Evolutionary conservation across 2,797 vertebrate genomes (phyloP).

Genomic region (Chloroceryle inda): DNA sequence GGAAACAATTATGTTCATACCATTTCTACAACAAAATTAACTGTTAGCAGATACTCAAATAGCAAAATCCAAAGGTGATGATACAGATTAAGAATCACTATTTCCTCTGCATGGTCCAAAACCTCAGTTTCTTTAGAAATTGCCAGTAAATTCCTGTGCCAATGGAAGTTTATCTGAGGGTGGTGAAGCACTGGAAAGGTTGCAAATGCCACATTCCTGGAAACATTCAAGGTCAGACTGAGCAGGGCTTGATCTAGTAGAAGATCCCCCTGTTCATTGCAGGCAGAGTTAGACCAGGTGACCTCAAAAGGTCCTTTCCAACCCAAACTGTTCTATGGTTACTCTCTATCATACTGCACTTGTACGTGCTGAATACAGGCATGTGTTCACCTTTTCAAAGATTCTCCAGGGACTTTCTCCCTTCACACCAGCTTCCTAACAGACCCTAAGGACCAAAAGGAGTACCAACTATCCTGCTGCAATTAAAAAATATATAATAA

Average conservation of each 20-base stretch:
- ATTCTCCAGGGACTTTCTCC: not conserved
- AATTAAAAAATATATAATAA: not conserved
- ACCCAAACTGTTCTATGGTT: not conserved
- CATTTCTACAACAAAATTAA: not conserved
- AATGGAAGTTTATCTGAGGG: not conserved
- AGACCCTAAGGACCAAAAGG: not conserved
- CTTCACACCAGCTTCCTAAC: not conserved
- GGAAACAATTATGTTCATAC: fast-evolving
- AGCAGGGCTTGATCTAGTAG: not conserved
- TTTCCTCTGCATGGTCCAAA: not conserved
- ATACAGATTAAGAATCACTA: not conserved
- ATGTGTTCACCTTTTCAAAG: not conserved
- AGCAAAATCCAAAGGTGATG: not conserved
- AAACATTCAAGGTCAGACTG: not conserved
- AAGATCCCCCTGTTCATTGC: not conserved
- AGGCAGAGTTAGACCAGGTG: not conserved
- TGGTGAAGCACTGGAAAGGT: not conserved
- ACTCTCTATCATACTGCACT: not conserved
- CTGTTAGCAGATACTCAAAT: not conserved
- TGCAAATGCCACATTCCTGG: not conserved
- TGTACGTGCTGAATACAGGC: fast-evolving
- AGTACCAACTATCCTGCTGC: not conserved
- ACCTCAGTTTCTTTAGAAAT: not conserved
- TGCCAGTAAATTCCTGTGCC: not conserved
- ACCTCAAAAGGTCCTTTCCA: not conserved